phyloP scores from a whole-genome alignment of 2,888 invertebrate genomes.

The Zootermopsis nevadensis region DNA sequence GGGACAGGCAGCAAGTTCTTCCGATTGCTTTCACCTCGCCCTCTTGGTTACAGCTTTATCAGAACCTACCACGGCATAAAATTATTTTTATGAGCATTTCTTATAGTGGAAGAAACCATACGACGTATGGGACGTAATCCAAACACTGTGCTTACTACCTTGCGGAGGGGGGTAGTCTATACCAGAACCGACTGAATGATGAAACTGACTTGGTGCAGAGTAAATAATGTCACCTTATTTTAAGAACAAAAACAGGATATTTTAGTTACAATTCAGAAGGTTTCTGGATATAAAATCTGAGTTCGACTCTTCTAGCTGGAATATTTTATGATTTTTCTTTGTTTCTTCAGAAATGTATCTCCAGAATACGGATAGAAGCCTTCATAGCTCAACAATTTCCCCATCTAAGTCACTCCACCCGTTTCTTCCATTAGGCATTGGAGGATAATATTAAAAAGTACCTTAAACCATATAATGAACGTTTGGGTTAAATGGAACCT shows the following conservation, averaged over 20 bases:
- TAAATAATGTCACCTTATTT: background rate
- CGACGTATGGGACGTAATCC: background rate
- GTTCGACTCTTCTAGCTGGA: too few species aligned
- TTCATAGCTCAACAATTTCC: too few species aligned
- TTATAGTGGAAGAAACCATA: too few species aligned
- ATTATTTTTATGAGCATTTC: background rate
- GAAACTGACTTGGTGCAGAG: background rate
- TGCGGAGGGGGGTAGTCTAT: background rate
- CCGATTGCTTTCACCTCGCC: background rate
- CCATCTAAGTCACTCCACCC: too few species aligned
- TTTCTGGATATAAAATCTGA: too few species aligned
- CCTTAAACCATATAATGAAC: too few species aligned
- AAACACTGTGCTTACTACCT: background rate
- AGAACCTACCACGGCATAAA: slow-evolving; percentile 13
- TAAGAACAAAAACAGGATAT: background rate
- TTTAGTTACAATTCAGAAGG: background rate
- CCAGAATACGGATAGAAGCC: too few species aligned
- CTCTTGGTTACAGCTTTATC: slow-evolving; percentile 11
- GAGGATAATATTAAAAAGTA: too few species aligned
- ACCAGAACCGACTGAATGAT: background rate
- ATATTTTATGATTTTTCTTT: too few species aligned
- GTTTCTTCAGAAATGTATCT: too few species aligned
- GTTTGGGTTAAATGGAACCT: too few species aligned
- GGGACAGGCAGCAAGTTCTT: background rate
- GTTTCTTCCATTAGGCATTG: too few species aligned